Percentiles rank a stretch among this genome's conserved stretches.
These are phyloP conservation scores for Cataglyphis rosenhaueri DNA, from an alignment of 2,888 invertebrate species.

Conservation along the genomic window DNA sequence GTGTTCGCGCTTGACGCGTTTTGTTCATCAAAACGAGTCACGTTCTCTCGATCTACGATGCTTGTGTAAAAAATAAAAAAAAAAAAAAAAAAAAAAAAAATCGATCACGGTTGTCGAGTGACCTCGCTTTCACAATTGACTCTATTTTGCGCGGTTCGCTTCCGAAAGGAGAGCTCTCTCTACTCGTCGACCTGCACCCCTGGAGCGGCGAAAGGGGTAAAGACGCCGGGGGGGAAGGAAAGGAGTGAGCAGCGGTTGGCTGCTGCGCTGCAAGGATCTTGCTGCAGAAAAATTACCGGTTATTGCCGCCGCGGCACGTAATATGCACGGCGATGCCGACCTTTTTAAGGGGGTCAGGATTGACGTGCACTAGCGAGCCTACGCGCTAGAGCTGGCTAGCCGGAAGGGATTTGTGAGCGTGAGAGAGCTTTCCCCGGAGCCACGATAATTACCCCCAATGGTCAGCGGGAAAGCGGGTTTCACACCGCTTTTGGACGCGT, in stretches of 20 bases:
- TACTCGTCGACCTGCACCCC: conserved; percentile 53
- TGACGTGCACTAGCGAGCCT: conserved; percentile 53
- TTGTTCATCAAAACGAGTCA: conserved; percentile 54
- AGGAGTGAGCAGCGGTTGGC: conserved; percentile 58
- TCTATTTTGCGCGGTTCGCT: conserved; percentile 73
- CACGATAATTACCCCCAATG: conserved; percentile 83
- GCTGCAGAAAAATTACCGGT: conserved; percentile 82
- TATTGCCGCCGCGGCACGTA: conserved; percentile 62
- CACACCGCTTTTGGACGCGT: conserved; percentile 57
- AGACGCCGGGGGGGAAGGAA: conserved; percentile 4
- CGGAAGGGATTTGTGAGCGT: conserved; percentile 81
- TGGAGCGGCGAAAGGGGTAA: conserved; percentile 33
- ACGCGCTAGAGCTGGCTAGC: conserved; percentile 20
- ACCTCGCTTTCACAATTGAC: conserved; percentile 78
- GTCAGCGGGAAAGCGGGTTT: conserved; percentile 75
- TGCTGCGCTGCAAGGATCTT: conserved; percentile 74
- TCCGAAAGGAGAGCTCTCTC: conserved; percentile 57
- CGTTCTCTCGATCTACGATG: conserved; percentile 15
- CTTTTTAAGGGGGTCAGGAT: conserved; percentile 60
- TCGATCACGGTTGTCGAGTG: conserved; percentile 44
- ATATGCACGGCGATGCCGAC: conserved; percentile 58
- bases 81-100: neutral
- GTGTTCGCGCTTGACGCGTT: conserved; percentile 22
- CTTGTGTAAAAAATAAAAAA: neutral
- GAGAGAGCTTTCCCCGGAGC: conserved; percentile 80